phyloP scores from a whole-genome alignment of 2,113 vertebrate species.

The Leptodactylus fuscus region DNA sequence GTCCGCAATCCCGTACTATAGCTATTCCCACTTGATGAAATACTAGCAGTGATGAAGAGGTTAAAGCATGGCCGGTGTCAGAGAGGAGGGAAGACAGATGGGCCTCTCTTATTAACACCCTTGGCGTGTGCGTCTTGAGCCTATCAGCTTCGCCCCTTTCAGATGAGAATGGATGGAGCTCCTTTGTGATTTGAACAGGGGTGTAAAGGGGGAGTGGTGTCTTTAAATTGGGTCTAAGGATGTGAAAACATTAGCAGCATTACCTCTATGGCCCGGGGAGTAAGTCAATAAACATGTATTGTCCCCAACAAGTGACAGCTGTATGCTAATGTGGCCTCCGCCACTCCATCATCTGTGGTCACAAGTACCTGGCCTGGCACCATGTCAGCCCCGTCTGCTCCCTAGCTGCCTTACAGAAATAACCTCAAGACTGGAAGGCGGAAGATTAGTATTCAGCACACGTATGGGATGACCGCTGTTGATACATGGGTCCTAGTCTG shows the following conservation, averaged over 20 bases:
- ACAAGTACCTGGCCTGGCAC: not conserved
- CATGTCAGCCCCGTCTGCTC: not conserved
- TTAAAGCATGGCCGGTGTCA: slow-evolving; percentile 16
- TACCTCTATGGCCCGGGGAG: slow-evolving; percentile 48
- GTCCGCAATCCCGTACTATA: not conserved
- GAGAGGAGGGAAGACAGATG: slow-evolving; percentile 46
- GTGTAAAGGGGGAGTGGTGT: slow-evolving; percentile 14
- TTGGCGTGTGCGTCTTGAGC: slow-evolving; percentile 35
- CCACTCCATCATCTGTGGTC: slow-evolving; percentile 63
- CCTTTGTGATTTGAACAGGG: slow-evolving; percentile 42
- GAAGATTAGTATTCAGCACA: slow-evolving; percentile 55
- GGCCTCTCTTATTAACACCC: slow-evolving; percentile 36
- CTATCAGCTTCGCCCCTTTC: slow-evolving; percentile 15
- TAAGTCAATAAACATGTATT: slow-evolving; percentile 37
- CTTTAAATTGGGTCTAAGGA: slow-evolving; percentile 3
- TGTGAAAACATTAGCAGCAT: slow-evolving; percentile 30
- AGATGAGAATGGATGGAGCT: slow-evolving; percentile 1
- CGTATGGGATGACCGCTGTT: slow-evolving; percentile 6
- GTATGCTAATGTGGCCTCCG: slow-evolving; percentile 80
- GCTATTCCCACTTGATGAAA: slow-evolving; percentile 1
- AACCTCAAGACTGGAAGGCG: slow-evolving; percentile 25
- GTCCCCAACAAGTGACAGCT: slow-evolving; percentile 71
- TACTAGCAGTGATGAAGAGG: not conserved
- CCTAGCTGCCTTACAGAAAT: slow-evolving; percentile 37
- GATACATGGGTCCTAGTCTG: slow-evolving; percentile 20